These are phyloP conservation scores for Lindbergichthys nudifrons DNA, from an alignment of 2,797 vertebrate species.

Conservation along the genomic window DNA sequence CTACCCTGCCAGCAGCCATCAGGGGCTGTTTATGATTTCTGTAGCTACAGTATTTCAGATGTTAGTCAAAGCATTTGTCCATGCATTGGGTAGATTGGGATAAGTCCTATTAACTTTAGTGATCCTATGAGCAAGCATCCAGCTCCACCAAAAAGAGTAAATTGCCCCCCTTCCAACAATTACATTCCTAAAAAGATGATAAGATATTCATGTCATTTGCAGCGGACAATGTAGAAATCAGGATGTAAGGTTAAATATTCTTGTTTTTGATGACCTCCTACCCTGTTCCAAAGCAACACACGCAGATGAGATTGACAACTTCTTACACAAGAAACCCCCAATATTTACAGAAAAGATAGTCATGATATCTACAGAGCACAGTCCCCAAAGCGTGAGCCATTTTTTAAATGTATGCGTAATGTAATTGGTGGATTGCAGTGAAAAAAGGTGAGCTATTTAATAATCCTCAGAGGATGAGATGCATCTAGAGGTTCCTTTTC, in stretches of 20 bases:
- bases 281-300: not conserved
- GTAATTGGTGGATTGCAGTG: not conserved
- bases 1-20: not conserved
- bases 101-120: not conserved
- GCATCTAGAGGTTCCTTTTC: not conserved
- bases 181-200: not conserved
- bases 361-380: not conserved
- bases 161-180: not conserved
- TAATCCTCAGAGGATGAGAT: not conserved
- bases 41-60: not conserved
- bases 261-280: not conserved
- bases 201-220: not conserved
- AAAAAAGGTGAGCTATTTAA: not conserved
- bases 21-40: not conserved
- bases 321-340: not conserved
- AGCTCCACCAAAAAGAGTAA: not conserved
- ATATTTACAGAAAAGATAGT: not conserved
- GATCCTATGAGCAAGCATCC: not conserved
- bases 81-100: too few relatives aligned
- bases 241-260: not conserved
- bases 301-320: not conserved
- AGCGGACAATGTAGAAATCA: not conserved
- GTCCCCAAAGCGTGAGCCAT: not conserved
- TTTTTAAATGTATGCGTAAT: not conserved
- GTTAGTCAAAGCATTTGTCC: not conserved